A percentile compares a stretch with the other conserved stretches of the same genome.
Conservation (phyloP, 2,797 vertebrate genomes). For the Hipposideros larvatus region DNA sequence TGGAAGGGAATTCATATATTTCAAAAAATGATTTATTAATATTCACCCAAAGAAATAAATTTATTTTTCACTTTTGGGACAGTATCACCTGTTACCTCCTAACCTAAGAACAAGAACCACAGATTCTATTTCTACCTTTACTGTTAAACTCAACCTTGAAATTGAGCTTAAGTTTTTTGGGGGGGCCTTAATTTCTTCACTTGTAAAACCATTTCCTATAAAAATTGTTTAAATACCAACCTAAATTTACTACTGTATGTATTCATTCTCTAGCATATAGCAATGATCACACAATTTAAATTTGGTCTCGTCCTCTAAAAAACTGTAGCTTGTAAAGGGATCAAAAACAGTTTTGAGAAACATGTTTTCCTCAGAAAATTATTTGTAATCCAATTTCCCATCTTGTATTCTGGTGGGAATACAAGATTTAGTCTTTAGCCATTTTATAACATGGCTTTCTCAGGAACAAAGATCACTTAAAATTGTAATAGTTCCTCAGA, state of each 20-base stretch:
- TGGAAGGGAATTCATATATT: slow-evolving; percentile 43
- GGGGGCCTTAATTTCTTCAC: slow-evolving; percentile 70
- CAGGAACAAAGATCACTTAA: slow-evolving; percentile 64
- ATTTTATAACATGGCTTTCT: slow-evolving; percentile 61
- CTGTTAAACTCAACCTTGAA: slow-evolving; percentile 46
- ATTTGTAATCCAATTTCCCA: slow-evolving; percentile 15
- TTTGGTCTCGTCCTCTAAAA: slow-evolving; percentile 20
- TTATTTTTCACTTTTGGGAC: neutral
- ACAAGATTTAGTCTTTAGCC: neutral
- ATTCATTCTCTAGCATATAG: slow-evolving; percentile 27
- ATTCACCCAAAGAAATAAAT: neutral
- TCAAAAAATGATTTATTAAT: slow-evolving; percentile 42
- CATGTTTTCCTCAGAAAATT: slow-evolving; percentile 54
- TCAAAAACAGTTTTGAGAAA: slow-evolving; percentile 38
- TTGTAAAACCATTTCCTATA: slow-evolving; percentile 51
- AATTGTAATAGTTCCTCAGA: slow-evolving; percentile 36
- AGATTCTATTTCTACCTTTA: neutral
- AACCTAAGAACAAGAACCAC: slow-evolving; percentile 17
- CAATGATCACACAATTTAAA: slow-evolving; percentile 29
- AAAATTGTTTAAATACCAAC: slow-evolving; percentile 31
- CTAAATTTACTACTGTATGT: slow-evolving; percentile 2
- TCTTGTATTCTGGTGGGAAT: slow-evolving; percentile 3
- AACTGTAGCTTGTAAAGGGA: neutral
- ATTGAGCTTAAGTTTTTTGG: slow-evolving; percentile 56
- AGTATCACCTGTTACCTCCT: neutral